These are phyloP conservation scores for Mesorhabditis sp. DNA, from an alignment of 2,888 invertebrate genomes.

Conservation along the genomic window DNA sequence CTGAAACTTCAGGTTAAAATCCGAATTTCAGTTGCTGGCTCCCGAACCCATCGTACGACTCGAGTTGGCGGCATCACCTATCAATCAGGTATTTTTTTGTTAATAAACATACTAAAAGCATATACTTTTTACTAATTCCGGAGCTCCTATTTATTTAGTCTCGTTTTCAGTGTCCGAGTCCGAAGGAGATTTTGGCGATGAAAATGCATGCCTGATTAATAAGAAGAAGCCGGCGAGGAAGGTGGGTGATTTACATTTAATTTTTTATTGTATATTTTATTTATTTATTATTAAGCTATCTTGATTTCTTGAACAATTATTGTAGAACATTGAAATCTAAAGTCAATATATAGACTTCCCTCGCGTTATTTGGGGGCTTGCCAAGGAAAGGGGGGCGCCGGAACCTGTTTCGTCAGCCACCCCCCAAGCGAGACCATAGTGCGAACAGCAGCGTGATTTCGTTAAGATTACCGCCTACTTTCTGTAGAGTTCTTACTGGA, in stretches of 20 bases:
- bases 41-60: not conserved
- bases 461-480: too few species aligned
- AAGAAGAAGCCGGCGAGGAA: constrained; percentile 10
- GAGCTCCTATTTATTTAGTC: not conserved
- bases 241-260: not conserved
- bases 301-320: too few species aligned
- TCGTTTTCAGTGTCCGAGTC: constrained; percentile 10
- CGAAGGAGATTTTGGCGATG: constrained; percentile 18
- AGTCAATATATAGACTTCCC: too few species aligned
- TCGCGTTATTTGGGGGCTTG: too few species aligned
- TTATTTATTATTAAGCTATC: too few species aligned
- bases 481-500: too few species aligned
- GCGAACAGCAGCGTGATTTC: too few species aligned
- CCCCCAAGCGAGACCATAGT: too few species aligned
- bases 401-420: too few species aligned
- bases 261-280: too few species aligned
- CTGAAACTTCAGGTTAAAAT: not conserved
- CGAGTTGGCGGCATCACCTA: not conserved
- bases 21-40: not conserved
- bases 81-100: not conserved
- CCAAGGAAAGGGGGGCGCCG: too few species aligned
- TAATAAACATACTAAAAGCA: not conserved
- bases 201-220: constrained; percentile 16
- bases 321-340: too few species aligned
- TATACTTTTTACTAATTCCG: not conserved